phyloP scores from a whole-genome alignment of 2,888 invertebrate genomes.

The Melanargia galathea region DNA sequence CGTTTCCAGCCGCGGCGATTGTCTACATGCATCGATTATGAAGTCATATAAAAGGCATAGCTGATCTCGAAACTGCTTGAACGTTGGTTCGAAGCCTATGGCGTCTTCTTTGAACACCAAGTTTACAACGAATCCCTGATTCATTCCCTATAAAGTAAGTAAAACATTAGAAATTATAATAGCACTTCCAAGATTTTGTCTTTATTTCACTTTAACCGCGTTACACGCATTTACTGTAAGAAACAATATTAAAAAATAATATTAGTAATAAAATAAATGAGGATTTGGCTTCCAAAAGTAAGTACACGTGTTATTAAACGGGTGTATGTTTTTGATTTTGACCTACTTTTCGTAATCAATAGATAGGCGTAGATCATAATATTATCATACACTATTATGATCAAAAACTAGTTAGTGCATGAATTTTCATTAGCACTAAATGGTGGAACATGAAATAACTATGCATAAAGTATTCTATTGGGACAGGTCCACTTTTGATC shows the following conservation, averaged over 20 bases:
- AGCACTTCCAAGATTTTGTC: neutral
- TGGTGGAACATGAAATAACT: no score
- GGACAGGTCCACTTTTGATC: neutral
- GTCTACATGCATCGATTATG: conserved; percentile 87
- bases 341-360: no score
- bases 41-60: conserved; percentile 87
- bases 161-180: conserved; percentile 33
- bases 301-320: neutral
- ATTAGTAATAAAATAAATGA: neutral
- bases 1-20: conserved; percentile 90
- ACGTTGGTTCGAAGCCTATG: conserved; percentile 88
- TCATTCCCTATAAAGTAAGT: conserved; percentile 78
- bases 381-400: no score
- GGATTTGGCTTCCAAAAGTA: neutral
- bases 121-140: conserved; percentile 86
- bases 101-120: conserved; percentile 82
- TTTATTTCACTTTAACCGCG: neutral
- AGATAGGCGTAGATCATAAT: no score
- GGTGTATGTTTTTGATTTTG: no score
- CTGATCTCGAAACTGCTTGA: conserved; percentile 87
- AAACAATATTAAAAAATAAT: no score
- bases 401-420: no score
- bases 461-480: no score
- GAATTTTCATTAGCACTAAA: no score
- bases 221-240: no score